Conservation (phyloP, 2,797 vertebrate genomes). For the Labroides dimidiatus region DNA sequence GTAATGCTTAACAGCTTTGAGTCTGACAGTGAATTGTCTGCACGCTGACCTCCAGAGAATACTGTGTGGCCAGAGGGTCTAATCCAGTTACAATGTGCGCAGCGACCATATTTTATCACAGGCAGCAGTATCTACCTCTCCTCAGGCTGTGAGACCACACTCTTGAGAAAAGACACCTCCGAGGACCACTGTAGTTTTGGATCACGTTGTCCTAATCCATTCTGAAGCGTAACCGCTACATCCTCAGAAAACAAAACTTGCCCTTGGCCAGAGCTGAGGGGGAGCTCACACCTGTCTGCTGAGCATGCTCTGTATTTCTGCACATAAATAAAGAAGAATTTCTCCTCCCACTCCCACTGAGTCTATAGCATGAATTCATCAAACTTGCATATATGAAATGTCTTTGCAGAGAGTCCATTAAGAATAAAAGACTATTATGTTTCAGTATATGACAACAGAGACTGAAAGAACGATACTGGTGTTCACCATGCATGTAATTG, state of each 20-base stretch:
- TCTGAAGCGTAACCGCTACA: conserved; percentile 70
- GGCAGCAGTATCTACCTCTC: conserved; percentile 72
- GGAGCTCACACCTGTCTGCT: conserved; percentile 68
- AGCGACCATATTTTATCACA: conserved; percentile 68
- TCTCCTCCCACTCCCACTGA: background rate
- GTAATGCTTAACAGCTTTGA: conserved; percentile 37
- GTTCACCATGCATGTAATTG: background rate
- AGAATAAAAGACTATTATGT: background rate
- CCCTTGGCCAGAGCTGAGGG: conserved; percentile 72
- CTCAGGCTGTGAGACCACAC: conserved; percentile 73
- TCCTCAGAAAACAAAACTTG: conserved; percentile 73
- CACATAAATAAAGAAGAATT: conserved; percentile 39
- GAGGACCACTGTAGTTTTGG: conserved; percentile 64
- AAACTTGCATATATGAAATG: background rate
- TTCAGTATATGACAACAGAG: background rate
- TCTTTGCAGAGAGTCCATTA: background rate
- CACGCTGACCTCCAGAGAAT: conserved; percentile 67
- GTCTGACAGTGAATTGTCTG: conserved; percentile 50
- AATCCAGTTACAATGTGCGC: conserved; percentile 75
- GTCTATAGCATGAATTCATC: background rate
- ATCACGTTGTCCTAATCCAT: conserved; percentile 76
- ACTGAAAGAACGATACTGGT: background rate
- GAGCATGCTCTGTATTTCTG: conserved; percentile 35
- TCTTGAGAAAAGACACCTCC: conserved; percentile 73
- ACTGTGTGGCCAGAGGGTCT: conserved; percentile 66